phyloP scores from a whole-genome alignment of 1,140 invertebrate genomes.

The Bombus haemorrhoidalis region DNA sequence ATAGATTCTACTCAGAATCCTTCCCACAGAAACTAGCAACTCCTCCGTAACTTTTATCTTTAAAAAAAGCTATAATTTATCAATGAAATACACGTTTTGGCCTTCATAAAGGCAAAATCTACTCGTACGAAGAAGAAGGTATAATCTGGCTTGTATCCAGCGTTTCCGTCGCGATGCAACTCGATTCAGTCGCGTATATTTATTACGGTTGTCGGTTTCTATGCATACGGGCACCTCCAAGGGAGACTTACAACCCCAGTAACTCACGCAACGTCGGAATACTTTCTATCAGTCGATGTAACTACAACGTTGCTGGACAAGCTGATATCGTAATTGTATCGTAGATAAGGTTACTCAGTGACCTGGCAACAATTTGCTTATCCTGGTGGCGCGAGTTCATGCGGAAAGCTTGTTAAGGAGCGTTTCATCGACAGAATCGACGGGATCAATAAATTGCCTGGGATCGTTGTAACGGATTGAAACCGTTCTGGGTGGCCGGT shows the following conservation, averaged over 20 bases:
- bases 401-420: slow-evolving; percentile 36
- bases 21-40: background rate
- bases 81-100: slow-evolving; percentile 39
- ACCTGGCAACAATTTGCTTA: slow-evolving; percentile 43
- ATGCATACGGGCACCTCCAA: slow-evolving; percentile 38
- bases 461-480: background rate
- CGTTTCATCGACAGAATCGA: slow-evolving; percentile 15
- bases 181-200: slow-evolving; percentile 55
- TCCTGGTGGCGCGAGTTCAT: slow-evolving; percentile 1
- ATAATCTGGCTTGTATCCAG: slow-evolving; percentile 31
- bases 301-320: background rate
- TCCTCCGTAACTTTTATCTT: background rate
- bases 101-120: slow-evolving; percentile 15
- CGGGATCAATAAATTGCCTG: background rate
- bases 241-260: slow-evolving; percentile 58
- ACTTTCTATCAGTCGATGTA: slow-evolving; percentile 53
- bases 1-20: background rate
- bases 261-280: slow-evolving; percentile 51
- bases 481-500: background rate
- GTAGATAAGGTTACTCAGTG: slow-evolving; percentile 49
- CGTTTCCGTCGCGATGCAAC: slow-evolving; percentile 46
- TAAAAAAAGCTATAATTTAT: slow-evolving; percentile 14
- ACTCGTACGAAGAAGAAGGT: background rate
- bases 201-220: slow-evolving; percentile 59
- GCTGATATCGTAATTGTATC: slow-evolving; percentile 58